phyloP scores from a whole-genome alignment of 2,113 vertebrate genomes.

The Lichenostomus cassidix region DNA sequence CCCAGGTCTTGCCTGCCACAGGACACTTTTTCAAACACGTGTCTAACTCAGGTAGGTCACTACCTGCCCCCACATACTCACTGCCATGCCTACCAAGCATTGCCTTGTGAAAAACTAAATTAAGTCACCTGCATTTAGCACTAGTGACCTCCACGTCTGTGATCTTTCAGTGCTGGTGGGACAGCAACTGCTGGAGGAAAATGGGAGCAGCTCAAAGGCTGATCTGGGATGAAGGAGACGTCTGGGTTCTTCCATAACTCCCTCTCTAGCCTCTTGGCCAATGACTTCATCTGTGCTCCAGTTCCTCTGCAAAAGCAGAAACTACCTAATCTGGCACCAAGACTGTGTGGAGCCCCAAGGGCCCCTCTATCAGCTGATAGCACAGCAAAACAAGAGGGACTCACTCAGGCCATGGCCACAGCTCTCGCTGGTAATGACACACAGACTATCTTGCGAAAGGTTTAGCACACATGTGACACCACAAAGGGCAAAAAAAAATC shows the following conservation, averaged over 20 bases:
- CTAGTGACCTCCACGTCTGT: background rate
- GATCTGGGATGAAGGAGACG: background rate
- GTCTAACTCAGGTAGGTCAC: background rate
- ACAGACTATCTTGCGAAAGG: background rate
- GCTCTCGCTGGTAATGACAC: background rate
- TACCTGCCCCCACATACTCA: background rate
- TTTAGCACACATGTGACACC: background rate
- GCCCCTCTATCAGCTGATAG: background rate
- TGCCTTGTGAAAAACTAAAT: background rate
- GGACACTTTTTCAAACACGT: background rate
- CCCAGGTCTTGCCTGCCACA: background rate
- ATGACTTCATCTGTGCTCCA: background rate
- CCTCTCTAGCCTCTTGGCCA: background rate
- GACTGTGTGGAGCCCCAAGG: accelerated
- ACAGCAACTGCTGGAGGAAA: background rate
- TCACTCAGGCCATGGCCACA: background rate
- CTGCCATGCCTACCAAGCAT: background rate
- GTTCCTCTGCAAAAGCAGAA: background rate
- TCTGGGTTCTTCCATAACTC: background rate
- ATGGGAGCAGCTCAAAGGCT: accelerated
- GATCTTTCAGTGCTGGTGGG: background rate
- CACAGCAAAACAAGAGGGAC: background rate
- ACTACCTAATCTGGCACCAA: background rate
- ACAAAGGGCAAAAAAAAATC: background rate
- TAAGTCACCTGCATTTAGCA: background rate